These are phyloP conservation scores for Osmerus eperlanus DNA, from an alignment of 2,113 vertebrate genomes.

Conservation along the genomic window DNA sequence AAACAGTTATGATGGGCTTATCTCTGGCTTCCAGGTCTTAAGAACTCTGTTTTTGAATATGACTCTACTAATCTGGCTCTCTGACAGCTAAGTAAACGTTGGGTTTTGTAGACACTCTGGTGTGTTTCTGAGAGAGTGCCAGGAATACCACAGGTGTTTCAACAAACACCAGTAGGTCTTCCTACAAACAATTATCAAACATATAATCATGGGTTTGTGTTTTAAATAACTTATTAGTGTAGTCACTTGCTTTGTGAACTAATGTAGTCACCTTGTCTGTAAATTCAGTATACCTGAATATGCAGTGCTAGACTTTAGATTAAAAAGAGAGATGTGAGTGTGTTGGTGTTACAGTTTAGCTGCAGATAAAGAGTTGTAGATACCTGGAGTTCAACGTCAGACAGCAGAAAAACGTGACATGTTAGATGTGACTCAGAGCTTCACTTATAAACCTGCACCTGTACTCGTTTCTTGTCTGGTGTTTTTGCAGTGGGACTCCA, in stretches of 20 bases:
- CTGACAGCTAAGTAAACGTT: too few relatives aligned
- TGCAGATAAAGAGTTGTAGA: too few relatives aligned
- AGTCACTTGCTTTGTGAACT: neutral
- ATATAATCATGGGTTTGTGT: neutral
- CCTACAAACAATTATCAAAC: neutral
- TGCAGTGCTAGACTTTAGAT: neutral
- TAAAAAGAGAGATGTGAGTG: too few relatives aligned
- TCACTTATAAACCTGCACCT: neutral
- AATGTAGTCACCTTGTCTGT: neutral
- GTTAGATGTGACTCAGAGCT: neutral
- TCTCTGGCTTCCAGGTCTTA: too few relatives aligned
- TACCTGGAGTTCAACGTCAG: too few relatives aligned
- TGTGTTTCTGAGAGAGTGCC: too few relatives aligned
- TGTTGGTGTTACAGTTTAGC: too few relatives aligned
- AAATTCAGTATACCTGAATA: neutral
- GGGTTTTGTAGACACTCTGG: too few relatives aligned
- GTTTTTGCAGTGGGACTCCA: slow-evolving; percentile 32
- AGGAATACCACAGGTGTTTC: neutral
- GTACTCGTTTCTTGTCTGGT: neutral
- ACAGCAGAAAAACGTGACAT: neutral
- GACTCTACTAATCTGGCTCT: too few relatives aligned
- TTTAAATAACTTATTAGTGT: neutral
- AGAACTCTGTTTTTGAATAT: too few relatives aligned
- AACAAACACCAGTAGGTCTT: neutral
- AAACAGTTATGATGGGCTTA: too few relatives aligned